These are phyloP conservation scores for Portevinia maculata DNA, from an alignment of 2,888 invertebrate genomes.

Conservation along the genomic window DNA sequence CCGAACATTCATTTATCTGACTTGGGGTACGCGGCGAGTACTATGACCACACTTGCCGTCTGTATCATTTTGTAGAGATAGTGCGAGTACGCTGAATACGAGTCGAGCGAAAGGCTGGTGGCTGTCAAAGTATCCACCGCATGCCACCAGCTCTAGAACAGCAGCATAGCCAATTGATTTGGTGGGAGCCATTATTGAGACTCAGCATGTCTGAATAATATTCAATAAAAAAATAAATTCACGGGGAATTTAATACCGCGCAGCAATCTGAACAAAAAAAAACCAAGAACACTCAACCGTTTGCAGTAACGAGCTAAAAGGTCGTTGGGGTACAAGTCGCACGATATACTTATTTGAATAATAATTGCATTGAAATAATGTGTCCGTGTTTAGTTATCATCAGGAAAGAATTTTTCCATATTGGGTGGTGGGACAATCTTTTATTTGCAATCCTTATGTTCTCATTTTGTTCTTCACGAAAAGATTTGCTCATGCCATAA, in stretches of 20 bases:
- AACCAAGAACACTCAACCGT: background rate
- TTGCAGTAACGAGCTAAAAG: slow-evolving; percentile 49
- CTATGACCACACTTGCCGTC: slow-evolving; percentile 43
- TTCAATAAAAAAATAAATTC: slow-evolving; percentile 46
- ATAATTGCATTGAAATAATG: slow-evolving; percentile 11
- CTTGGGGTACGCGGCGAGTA: slow-evolving; percentile 7
- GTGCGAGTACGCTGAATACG: slow-evolving; percentile 7
- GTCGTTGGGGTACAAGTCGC: slow-evolving; percentile 56
- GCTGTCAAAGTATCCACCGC: slow-evolving; percentile 14
- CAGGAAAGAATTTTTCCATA: background rate
- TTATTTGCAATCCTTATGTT: background rate
- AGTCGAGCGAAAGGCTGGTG: slow-evolving; percentile 40
- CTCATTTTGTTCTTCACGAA: too few relatives aligned
- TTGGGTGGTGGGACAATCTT: background rate
- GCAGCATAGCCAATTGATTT: slow-evolving; percentile 40
- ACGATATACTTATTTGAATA: slow-evolving; percentile 52
- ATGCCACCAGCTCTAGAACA: slow-evolving; percentile 11
- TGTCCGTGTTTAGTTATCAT: slow-evolving; percentile 9
- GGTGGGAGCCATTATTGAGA: slow-evolving; percentile 21
- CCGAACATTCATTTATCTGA: slow-evolving; percentile 71
- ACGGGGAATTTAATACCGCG: slow-evolving; percentile 59
- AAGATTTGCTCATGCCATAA: too few relatives aligned
- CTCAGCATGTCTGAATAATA: slow-evolving; percentile 61
- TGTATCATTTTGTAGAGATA: slow-evolving; percentile 35
- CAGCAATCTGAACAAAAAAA: slow-evolving; percentile 9